Base-by-base conservation (phyloP, 2,888 invertebrate species). In the Tetragonisca angustula region DNA sequence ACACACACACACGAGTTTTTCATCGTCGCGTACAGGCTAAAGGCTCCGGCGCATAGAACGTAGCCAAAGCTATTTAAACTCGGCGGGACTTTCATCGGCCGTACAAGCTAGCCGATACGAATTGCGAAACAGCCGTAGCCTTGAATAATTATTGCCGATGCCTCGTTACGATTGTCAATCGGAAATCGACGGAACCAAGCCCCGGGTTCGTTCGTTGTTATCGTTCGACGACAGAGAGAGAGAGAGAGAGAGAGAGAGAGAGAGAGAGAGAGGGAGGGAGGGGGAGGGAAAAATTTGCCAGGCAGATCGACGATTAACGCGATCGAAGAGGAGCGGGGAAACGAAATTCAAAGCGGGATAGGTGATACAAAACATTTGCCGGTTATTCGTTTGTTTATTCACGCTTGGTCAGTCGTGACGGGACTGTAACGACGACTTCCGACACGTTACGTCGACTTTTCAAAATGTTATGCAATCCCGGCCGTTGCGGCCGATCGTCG, bases 391-490 rank as follows among this genome's bases (percentile, higher is more conserved):
- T 85, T 88, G 88, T 87, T 89, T 88, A 80, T 90, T 88, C 88
- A 78, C 87, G 89, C 83, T 87, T 69, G 90, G 78, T 88, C 79
- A 74, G 70, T 81, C 81, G 89, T 84, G 87, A 87, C 89, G 83
- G 36, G 67, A 81, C 54, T 50, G 73, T 71, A 82, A 76, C 89
- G 85, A 88, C n/a, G 81, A 89, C 83, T 89, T 89, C 85, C 87
- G 89, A 89, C 81, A 73, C 69, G 81, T 89, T 88, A 87, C 88
- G 83, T 83, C 77, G 79, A 81, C 76, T 86, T 88, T 89, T 87
- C 86, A 61, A 85, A 84, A 77, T 79, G 83, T 89, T 89, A 73
- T 52, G 85, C 84, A 89, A 89, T 50, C 2, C 4, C 54, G 69
- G 27, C 62, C 62, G 36, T 54, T 32, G 79, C 81, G 71, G 62